Percentiles rank a stretch among this genome's conserved stretches.
These are phyloP conservation scores for Drosophila quinaria DNA, from an alignment of 2,888 invertebrate species.

Conservation along the genomic window DNA sequence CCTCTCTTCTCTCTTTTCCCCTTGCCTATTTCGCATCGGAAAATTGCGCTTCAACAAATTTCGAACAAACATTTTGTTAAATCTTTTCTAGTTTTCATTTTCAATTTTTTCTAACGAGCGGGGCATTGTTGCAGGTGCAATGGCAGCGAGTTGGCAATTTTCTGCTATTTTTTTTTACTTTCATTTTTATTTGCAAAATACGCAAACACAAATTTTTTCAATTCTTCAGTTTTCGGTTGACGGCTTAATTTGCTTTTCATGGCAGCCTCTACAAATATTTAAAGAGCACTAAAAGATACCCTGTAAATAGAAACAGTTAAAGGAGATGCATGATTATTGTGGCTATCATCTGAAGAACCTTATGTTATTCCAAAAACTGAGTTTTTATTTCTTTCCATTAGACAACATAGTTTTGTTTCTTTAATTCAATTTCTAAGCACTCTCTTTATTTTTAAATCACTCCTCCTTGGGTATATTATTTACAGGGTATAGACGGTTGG, in stretches of 20 bases:
- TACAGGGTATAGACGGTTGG: conserved; percentile 36
- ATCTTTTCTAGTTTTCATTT: conserved; percentile 30
- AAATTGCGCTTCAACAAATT: conserved; percentile 68
- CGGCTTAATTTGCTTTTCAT: conserved; percentile 81
- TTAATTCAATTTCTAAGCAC: no score
- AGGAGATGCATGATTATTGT: no score
- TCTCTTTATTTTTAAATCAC: no score
- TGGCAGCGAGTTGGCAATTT: conserved; percentile 35
- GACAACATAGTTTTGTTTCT: no score
- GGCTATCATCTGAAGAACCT: no score
- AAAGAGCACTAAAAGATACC: not conserved
- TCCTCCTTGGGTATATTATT: not conserved
- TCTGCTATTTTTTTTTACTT: conserved; percentile 11
- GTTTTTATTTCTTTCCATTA: no score
- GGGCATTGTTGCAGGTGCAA: conserved; percentile 73
- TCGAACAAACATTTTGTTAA: conserved; percentile 71
- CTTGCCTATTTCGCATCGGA: conserved; percentile 23
- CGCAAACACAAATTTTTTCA: conserved; percentile 30
- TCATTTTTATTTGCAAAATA: conserved; percentile 21
- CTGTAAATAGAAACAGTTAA: conserved; percentile 8
- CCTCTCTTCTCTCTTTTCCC: not conserved
- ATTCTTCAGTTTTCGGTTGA: conserved; percentile 50
- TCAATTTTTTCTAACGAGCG: conserved; percentile 24
- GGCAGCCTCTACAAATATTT: conserved; percentile 25
- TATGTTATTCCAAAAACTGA: no score